Percentiles rank a stretch among this genome's conserved stretches.
These are phyloP conservation scores for Hippopotamus amphibius DNA, from an alignment of 2,113 vertebrate species.

Conservation along the genomic window DNA sequence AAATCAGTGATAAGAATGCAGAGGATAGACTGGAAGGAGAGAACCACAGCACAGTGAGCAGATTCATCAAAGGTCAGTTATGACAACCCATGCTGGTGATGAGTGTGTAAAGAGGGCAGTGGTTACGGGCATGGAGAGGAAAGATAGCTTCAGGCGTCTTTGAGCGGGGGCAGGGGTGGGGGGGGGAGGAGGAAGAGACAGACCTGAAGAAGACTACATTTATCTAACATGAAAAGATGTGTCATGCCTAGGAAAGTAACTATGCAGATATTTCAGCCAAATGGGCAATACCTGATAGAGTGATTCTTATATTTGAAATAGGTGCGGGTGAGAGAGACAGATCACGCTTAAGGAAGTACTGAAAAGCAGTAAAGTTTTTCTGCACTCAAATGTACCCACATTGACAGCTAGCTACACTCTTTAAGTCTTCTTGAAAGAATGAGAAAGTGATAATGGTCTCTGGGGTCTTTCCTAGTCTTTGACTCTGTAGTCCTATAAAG, in stretches of 20 bases:
- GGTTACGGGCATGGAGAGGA: neutral
- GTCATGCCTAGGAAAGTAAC: neutral
- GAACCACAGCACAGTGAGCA: neutral
- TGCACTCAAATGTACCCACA: neutral
- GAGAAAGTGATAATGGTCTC: neutral
- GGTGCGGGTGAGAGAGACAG: neutral
- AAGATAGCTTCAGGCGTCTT: neutral
- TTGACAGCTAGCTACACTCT: neutral
- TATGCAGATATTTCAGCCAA: neutral
- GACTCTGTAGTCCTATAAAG: neutral
- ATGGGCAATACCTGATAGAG: neutral
- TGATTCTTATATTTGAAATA: neutral
- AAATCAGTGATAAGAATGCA: constrained; percentile 25
- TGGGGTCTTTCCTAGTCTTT: neutral
- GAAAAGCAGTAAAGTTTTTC: neutral
- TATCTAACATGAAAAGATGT: neutral
- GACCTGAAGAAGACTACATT: neutral
- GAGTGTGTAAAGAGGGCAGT: neutral
- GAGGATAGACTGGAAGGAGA: neutral
- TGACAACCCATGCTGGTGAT: neutral
- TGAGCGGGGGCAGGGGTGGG: neutral
- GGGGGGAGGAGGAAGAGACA: neutral
- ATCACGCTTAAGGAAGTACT: neutral
- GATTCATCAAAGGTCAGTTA: neutral
- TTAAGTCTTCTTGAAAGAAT: constrained; percentile 17